Conservation (phyloP, 2,113 vertebrate genomes). For the Leptodactylus fuscus region DNA sequence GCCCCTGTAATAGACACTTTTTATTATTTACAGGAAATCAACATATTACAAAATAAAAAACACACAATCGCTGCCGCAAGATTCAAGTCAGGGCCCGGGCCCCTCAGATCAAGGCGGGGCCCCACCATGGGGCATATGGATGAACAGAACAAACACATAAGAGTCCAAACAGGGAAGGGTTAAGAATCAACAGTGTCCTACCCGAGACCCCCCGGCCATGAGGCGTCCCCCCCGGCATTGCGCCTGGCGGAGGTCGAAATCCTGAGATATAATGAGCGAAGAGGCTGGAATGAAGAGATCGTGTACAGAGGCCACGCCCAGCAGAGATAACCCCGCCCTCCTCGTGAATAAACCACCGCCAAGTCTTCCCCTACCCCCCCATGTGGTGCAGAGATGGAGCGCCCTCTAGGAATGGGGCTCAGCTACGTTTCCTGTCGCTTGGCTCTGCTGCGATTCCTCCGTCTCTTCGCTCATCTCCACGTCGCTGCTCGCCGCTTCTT, state of each 20-base stretch:
- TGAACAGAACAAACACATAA: neutral
- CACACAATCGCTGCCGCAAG: neutral
- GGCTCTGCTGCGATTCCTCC: neutral
- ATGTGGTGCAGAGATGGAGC: neutral
- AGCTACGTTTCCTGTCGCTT: neutral
- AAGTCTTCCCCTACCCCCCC: neutral
- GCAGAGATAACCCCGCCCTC: neutral
- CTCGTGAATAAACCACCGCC: neutral
- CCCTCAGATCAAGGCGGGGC: neutral
- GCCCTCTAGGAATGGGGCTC: neutral
- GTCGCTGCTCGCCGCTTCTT: neutral
- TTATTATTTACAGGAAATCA: constrained; percentile 34
- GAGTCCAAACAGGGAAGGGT: neutral
- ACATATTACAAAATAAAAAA: neutral
- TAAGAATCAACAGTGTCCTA: neutral
- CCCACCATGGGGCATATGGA: neutral
- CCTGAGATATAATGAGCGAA: constrained; percentile 34
- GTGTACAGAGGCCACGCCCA: neutral
- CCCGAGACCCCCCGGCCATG: neutral
- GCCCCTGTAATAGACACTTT: neutral
- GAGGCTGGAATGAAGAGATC: constrained; percentile 52
- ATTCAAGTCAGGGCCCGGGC: neutral
- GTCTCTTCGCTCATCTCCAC: constrained; percentile 21
- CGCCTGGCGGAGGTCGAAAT: neutral
- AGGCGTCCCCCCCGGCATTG: neutral